Base-by-base conservation (phyloP, 2,888 invertebrate genomes). In the Leptinotarsa haldemani region DNA sequence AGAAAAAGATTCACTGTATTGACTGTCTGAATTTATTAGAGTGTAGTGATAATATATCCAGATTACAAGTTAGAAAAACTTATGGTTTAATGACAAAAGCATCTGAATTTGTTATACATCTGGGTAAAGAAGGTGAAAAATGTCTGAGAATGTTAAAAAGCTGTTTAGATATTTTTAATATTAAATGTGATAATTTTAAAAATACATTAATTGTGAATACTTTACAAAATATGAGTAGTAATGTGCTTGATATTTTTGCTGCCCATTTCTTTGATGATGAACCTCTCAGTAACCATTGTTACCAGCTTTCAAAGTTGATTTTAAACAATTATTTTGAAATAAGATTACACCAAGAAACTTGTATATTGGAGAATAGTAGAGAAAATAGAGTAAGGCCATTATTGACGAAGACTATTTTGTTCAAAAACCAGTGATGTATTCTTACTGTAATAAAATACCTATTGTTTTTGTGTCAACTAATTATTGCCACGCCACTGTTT, bases 261-360 rank as follows among this genome's bases (percentile, higher is more conserved):
- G 47, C 53, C 48, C 67, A 71, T 18, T 30, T 71, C 20, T 71
- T 30, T 47, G 66, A 71, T 67, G 66, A 47, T 22, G 67, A 67
- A 16, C 52, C 65, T 15, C 40, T 73, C 13, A 56, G 63, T 65
- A 20, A 56, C 9, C 73, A 69, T 69, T 65, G 50, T 64, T 47
- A 56, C 9, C 12, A 70, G 50, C 4, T 56, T 20, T 18, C 22
- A n/a, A 56, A 56, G 13, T 13, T 20, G 12, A 56, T 56, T 20
- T 20, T 56, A 20, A 7, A 56, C 18, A 74, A 69, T n/a, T 76
- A 72, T 70, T 76, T 76, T 63, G 56, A 74, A 18, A 61, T 76
- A 1, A 76, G 76, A 58, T 65, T 76, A 20, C 61, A 74, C 61
- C 68, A 73, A 65, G 75, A 75, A 64, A 61, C 73, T 1, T 72